Evolutionary conservation across 2,797 vertebrate genomes (phyloP).

Genomic region (Gymnodraco acuticeps): DNA sequence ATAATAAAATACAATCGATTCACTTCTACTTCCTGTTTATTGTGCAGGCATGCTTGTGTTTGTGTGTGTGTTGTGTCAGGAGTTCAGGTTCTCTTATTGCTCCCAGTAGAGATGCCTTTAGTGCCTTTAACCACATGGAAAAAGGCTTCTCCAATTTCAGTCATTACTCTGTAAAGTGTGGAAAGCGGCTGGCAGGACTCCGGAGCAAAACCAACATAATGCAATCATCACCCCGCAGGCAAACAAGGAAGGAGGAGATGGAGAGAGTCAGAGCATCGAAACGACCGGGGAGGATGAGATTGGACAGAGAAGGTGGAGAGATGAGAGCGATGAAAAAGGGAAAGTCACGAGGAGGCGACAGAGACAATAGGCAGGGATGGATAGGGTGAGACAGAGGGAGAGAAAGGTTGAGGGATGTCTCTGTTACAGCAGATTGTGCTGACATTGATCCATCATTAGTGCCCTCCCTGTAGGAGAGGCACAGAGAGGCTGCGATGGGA

Average conservation of each 20-base stretch:
- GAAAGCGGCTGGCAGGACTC: conserved; percentile 70
- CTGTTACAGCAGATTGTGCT: conserved; percentile 77
- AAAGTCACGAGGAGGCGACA: conserved; percentile 18
- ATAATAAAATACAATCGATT: conserved; percentile 40
- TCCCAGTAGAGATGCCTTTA: conserved; percentile 65
- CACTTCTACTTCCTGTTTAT: conserved; percentile 21
- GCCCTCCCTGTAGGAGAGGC: conserved; percentile 63
- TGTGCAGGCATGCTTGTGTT: conserved; percentile 22
- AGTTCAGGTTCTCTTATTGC: conserved; percentile 49
- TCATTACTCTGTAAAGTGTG: conserved; percentile 74
- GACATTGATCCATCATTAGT: conserved; percentile 85
- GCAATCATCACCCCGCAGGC: conserved; percentile 71
- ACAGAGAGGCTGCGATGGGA: conserved; percentile 42
- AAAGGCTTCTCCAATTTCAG: conserved; percentile 78
- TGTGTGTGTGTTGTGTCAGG: conserved; percentile 39
- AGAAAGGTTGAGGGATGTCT: conserved; percentile 69
- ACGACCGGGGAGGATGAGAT: conserved; percentile 19
- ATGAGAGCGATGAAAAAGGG: conserved; percentile 14
- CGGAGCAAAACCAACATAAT: conserved; percentile 67
- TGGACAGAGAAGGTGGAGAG: conserved; percentile 18
- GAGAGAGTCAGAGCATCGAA: conserved; percentile 30
- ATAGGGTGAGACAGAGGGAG: conserved; percentile 49
- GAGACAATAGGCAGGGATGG: conserved; percentile 37
- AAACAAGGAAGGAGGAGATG: conserved; percentile 39
- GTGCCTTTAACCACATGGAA: conserved; percentile 72